Conservation (phyloP, 2,888 invertebrate species). For the Drosophila recens region DNA sequence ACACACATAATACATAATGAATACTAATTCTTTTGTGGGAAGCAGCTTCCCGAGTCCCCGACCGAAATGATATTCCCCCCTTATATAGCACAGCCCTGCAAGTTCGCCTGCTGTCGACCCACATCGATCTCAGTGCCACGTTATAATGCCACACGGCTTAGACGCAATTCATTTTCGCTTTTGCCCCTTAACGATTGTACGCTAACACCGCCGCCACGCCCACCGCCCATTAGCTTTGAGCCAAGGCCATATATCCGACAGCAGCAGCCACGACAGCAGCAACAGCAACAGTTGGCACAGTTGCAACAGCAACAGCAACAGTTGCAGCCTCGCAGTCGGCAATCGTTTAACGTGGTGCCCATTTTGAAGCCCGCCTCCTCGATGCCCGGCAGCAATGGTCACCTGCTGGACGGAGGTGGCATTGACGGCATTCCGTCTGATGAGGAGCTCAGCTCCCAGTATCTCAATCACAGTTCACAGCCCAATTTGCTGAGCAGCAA, state of each 20-base stretch:
- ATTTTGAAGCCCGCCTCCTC: constrained; percentile 84
- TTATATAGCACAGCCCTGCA: constrained; percentile 84
- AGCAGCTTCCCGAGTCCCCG: constrained; percentile 84
- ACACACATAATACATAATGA: constrained; percentile 23
- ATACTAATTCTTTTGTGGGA: constrained; percentile 26
- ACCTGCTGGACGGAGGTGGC: constrained; percentile 58
- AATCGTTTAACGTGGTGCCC: constrained; percentile 82
- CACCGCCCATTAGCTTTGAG: constrained; percentile 74
- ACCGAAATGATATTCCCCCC: constrained; percentile 85
- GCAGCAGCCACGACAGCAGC: constrained; percentile 51
- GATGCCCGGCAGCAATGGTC: constrained; percentile 82
- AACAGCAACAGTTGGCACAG: constrained; percentile 24
- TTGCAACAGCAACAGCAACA: constrained; percentile 16
- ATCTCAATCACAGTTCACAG: constrained; percentile 81
- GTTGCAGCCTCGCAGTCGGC: constrained; percentile 58
- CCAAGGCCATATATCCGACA: constrained; percentile 43
- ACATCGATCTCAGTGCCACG: constrained; percentile 83
- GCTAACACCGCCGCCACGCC: constrained; percentile 83
- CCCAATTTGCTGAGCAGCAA: constrained; percentile 78
- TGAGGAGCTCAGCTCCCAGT: constrained; percentile 57
- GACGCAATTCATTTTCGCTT: constrained; percentile 75
- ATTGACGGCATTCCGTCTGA: constrained; percentile 50
- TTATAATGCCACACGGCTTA: constrained; percentile 60
- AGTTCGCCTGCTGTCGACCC: constrained; percentile 84
- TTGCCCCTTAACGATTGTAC: constrained; percentile 57